A percentile compares a stretch with the other conserved stretches of the same genome.
These are phyloP conservation scores for Danio jaintianensis DNA, from an alignment of 2,797 vertebrate species.

Conservation along the genomic window DNA sequence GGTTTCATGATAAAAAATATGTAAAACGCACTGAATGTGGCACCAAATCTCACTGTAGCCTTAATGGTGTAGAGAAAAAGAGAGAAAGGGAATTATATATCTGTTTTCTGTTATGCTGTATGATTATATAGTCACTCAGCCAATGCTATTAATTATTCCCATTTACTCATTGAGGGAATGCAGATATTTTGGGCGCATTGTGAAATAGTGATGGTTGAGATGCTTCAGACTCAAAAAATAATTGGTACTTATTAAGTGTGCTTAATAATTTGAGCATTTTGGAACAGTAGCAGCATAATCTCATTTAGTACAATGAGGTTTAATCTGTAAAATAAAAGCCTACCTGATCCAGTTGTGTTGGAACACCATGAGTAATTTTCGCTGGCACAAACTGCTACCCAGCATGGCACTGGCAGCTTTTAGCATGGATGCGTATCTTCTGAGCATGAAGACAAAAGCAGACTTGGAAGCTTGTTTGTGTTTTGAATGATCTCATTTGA, in stretches of 20 bases:
- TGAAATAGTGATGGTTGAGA: neutral
- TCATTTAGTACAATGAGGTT: neutral
- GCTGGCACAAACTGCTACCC: neutral
- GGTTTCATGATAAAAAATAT: conserved; percentile 5
- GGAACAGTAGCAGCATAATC: conserved; percentile 4
- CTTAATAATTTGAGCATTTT: no score
- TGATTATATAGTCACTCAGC: neutral
- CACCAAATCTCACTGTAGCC: neutral
- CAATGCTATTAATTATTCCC: neutral
- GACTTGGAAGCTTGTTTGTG: neutral
- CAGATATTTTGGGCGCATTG: neutral
- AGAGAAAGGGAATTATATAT: neutral
- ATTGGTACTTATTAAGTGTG: neutral
- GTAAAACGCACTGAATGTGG: neutral
- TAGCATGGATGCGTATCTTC: neutral
- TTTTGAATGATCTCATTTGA: neutral
- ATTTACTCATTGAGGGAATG: neutral
- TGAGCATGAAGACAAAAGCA: neutral
- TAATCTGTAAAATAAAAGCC: neutral
- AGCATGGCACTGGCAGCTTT: neutral
- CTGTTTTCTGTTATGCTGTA: neutral
- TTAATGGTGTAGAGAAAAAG: neutral
- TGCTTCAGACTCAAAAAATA: neutral
- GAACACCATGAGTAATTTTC: neutral
- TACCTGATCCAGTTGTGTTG: neutral